Evolutionary conservation across 2,888 invertebrate genomes (phyloP).

Genomic region (Oeneis ivallda): DNA sequence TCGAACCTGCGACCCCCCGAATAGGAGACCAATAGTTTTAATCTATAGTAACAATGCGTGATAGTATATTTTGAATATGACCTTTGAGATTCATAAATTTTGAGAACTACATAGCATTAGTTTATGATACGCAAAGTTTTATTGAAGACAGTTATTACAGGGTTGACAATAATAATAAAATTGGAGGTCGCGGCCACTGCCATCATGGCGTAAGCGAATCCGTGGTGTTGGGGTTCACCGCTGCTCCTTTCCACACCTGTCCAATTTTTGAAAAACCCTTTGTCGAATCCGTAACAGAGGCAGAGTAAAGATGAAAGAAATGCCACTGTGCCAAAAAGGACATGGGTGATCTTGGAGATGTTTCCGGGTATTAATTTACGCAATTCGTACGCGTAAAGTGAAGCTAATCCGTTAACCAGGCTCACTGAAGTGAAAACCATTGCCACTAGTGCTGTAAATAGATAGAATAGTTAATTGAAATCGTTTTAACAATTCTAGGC

Average conservation of each 20-base stretch:
- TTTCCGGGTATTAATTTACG: conserved; percentile 51
- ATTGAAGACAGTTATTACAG: conserved; percentile 50
- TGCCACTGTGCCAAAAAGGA: conserved; percentile 58
- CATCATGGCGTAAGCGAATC: conserved; percentile 48
- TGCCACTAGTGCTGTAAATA: conserved; percentile 55
- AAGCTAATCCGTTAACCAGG: conserved; percentile 57
- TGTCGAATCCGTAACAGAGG: conserved; percentile 60
- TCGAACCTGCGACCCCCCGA: no score
- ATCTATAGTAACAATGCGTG: no score
- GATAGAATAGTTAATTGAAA: background rate
- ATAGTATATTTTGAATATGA: background rate
- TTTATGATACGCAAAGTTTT: conserved; percentile 41
- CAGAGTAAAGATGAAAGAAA: conserved; percentile 51
- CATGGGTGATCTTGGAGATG: conserved; percentile 57
- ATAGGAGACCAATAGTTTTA: no score
- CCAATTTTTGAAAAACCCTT: conserved; percentile 53
- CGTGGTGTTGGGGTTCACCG: conserved; percentile 22
- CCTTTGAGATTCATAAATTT: conserved; percentile 23
- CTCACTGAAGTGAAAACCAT: conserved; percentile 57
- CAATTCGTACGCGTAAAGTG: conserved; percentile 57
- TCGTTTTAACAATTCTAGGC: no score
- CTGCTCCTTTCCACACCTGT: conserved; percentile 29
- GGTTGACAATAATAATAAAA: conserved; percentile 55
- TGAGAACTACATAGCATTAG: background rate
- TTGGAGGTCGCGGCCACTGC: conserved; percentile 49